Base-by-base conservation (phyloP, 2,797 vertebrate species). In the Clarias pachynema region DNA sequence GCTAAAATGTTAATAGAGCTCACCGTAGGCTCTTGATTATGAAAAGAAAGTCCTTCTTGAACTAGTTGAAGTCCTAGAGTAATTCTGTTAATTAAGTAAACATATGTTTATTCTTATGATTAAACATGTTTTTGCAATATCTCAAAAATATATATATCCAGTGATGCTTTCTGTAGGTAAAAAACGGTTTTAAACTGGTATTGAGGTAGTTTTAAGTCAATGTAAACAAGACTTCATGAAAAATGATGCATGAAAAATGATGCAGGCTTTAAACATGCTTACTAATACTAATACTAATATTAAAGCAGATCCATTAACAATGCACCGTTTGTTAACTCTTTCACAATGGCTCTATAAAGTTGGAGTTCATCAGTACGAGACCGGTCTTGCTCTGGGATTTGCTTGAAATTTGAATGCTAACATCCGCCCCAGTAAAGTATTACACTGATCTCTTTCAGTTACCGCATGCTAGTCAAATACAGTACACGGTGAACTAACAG, bases 391-490 rank as follows among this genome's bases (percentile, higher is more conserved):
- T 70, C 26, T 29, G 70, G 77, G 29, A 91, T 93, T 94, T 94
- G 91, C 85, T 89, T 93, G 83, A 87, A 68, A 93, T 94, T 94
- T 94, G 89, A 89, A 91, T 94, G 26, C 63, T 37, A 70, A 31
- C 0, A 4, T 15, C 26, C 15, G 53, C 44, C 60, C 83, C 69
- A 60, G 44, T 59, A 82, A 72, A 79, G 26, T 63, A 74, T 82
- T 68, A 80, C 79, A 87, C 83, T 24, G 63, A 20, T 82, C 84
- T 88, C 79, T 56, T 80, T 86, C 84, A 81, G 70, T 60, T 31
- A 40, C 59, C 57, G n/a, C 62, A 53, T 34, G 80, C 66, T 84
- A 87, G 84, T 65, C 82, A 87, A 89, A 89, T 89, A 24, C 65
- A 72, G 4, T 37, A 37, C 34, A 37, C 34, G 24, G 3, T 56